phyloP scores from a whole-genome alignment of 2,888 invertebrate species.

The Tetragonula carbonaria region DNA sequence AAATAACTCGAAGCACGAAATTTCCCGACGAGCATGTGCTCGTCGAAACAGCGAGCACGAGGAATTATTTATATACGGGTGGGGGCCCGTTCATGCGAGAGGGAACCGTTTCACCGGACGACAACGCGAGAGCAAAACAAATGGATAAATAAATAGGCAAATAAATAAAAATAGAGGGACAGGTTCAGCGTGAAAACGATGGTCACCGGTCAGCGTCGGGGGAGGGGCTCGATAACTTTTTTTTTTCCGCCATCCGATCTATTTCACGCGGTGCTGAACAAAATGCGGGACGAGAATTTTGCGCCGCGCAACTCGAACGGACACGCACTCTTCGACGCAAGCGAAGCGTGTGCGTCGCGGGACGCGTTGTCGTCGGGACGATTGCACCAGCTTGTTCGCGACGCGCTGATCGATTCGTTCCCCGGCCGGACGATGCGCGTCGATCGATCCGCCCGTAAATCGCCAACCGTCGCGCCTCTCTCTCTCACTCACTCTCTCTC shows the following conservation, averaged over 20 bases:
- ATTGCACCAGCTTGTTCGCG: constrained; percentile 20
- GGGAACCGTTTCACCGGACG: neutral
- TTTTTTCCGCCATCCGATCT: constrained; percentile 66
- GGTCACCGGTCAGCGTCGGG: constrained; percentile 16
- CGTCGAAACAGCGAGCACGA: neutral
- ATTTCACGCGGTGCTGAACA: constrained; percentile 63
- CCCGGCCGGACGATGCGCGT: neutral
- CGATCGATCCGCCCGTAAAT: constrained; percentile 9
- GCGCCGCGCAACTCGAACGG: constrained; percentile 32
- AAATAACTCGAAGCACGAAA: neutral
- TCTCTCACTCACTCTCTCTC: too few species aligned
- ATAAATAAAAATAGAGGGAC: constrained; percentile 12
- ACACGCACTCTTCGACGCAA: constrained; percentile 46
- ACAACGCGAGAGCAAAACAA: constrained; percentile 1
- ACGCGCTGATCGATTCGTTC: constrained; percentile 38
- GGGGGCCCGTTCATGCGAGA: constrained; percentile 3
- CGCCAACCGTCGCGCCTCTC: too few species aligned
- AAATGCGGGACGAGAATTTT: constrained; percentile 60
- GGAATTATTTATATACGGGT: neutral
- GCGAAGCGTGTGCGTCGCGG: constrained; percentile 50
- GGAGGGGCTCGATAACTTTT: constrained; percentile 62
- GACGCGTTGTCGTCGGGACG: constrained; percentile 28
- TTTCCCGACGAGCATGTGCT: neutral
- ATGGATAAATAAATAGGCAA: constrained; percentile 8
- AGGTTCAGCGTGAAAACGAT: constrained; percentile 25